Evolutionary conservation across 2,888 invertebrate genomes (phyloP).

Genomic region (Mythimna ferrago): DNA sequence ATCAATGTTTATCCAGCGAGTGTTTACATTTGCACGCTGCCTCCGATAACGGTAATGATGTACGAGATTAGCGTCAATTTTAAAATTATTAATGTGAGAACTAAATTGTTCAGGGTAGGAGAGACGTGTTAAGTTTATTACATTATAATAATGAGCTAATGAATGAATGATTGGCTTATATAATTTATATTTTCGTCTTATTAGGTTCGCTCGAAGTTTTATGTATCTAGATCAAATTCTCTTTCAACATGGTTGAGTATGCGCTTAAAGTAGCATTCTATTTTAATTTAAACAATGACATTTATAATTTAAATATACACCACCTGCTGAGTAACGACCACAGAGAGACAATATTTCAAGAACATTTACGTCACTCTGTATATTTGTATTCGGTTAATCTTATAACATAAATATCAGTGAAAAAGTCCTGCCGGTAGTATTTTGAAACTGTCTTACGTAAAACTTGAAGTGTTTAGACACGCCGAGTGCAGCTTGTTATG

Average conservation of each 20-base stretch:
- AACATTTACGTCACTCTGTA: conserved; percentile 41
- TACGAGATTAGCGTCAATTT: conserved; percentile 63
- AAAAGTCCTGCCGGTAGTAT: conserved; percentile 59
- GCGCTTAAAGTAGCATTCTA: neutral
- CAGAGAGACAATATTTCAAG: conserved; percentile 44
- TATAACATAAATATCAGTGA: conserved; percentile 41
- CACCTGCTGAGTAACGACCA: conserved; percentile 36
- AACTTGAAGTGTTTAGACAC: conserved; percentile 55
- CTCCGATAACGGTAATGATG: conserved; percentile 72
- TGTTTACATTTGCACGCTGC: conserved; percentile 80
- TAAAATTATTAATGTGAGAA: conserved; percentile 56
- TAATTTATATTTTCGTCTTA: neutral
- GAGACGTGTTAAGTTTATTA: conserved; percentile 29
- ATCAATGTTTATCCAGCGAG: conserved; percentile 79
- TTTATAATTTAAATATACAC: conserved; percentile 18
- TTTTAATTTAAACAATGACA: conserved; percentile 23
- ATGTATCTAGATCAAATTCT: conserved; percentile 3
- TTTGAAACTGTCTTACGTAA: conserved; percentile 58
- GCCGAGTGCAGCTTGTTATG: conserved; percentile 57
- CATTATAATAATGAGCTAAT: conserved; percentile 9
- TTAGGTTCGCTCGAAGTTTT: neutral
- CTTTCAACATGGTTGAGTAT: conserved; percentile 26
- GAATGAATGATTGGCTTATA: too few species aligned
- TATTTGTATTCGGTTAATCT: conserved; percentile 49
- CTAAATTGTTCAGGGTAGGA: conserved; percentile 42